These are phyloP conservation scores for Pteropus rufus DNA, from an alignment of 2,797 vertebrate species.

Conservation along the genomic window DNA sequence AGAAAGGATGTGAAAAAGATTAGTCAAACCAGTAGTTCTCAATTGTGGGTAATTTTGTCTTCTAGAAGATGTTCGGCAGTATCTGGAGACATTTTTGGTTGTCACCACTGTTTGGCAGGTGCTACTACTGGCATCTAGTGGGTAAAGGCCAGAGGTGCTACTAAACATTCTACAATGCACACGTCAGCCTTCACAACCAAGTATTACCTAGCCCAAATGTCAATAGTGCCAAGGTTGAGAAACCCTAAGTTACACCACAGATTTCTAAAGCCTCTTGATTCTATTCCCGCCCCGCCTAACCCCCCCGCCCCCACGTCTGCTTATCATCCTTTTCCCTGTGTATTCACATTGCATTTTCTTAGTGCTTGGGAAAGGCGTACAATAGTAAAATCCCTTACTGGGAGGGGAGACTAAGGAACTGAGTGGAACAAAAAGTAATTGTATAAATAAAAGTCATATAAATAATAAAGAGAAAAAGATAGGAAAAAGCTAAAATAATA, in stretches of 20 bases:
- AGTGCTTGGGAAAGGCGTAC: neutral
- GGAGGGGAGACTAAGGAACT: neutral
- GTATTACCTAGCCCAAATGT: neutral
- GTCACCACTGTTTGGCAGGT: neutral
- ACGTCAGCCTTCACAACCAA: no score
- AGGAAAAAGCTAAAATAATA: neutral
- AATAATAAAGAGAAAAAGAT: neutral
- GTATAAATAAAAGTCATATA: neutral
- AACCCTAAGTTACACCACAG: neutral
- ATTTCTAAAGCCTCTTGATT: neutral
- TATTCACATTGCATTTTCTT: neutral
- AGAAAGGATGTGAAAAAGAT: neutral
- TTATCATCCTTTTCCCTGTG: neutral
- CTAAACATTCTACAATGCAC: neutral
- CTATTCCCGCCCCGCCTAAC: neutral
- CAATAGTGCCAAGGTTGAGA: neutral
- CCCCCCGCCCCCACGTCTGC: neutral
- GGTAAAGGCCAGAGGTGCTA: neutral
- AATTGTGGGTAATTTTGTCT: neutral
- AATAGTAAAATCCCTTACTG: neutral
- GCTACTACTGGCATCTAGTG: neutral
- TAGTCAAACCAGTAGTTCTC: neutral
- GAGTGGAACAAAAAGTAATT: neutral
- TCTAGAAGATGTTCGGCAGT: neutral
- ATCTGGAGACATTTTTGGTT: neutral